Evolutionary conservation across 2,797 vertebrate species (phyloP), one percentile per base, ranked within the genome.

Genomic region (Epinephelus coioides): DNA sequence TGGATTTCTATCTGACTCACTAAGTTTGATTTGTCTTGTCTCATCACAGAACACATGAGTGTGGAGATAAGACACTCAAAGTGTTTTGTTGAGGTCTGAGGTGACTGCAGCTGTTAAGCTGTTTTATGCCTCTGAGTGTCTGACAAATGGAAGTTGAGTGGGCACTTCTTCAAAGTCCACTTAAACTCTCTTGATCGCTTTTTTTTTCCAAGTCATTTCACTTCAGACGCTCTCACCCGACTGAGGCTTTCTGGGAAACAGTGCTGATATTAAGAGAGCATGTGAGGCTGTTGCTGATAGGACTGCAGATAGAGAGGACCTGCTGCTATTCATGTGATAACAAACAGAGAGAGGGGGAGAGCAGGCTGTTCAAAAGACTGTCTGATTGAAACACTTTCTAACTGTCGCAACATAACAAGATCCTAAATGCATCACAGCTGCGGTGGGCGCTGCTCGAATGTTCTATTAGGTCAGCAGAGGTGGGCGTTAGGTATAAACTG

Each of bases 81-180:
- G 59, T 46, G 64, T 34, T 67, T 34, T 46, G 38, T 46, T 80
- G 19, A 12, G 61, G 18, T 56, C 25, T 18, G 64, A 63, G 67
- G 27, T 50, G 73, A 47, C 60, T 30, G 59, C 47, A 68, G 67
- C 76, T 69, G 49, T 67, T 62, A 6, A 61, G 46, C 74, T 27
- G 68, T 73, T 73, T 75, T 49, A 67, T 65, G 81, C 51, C 53
- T 74, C 25, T 53, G 30, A 76, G 78, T 61, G 78, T 78, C 53
- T 75, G 73, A 79, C 69, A 76, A 67, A 82, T 64, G 56, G 30
- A 73, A 74, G 55, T 43, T 67, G 18, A 89, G 84, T 21, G 51
- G 30, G 71, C 72, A 68, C 54, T 78, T 78, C 75, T 76, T 88
- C 66, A 83, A 75, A 81, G 76, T 64, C 70, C 73, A 77, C 66